Conservation (phyloP, 2,113 vertebrate genomes). For the Litocranius walleri region DNA sequence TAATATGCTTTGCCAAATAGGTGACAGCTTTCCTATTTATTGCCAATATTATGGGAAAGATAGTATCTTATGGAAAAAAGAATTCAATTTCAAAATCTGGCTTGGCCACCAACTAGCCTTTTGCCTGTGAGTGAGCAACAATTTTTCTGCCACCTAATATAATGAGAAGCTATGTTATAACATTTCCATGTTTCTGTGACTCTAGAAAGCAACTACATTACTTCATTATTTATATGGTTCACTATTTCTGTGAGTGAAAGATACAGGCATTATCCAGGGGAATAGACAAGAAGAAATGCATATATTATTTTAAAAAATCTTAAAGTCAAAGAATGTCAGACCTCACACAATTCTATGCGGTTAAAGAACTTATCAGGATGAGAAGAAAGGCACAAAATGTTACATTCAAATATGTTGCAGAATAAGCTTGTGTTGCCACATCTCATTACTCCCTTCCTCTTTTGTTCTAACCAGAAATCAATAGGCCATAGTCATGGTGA, state of each 20-base stretch:
- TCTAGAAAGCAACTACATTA: background rate
- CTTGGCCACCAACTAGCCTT: background rate
- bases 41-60: background rate
- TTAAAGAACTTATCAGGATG: background rate
- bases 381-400: background rate
- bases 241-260: background rate
- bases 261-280: background rate
- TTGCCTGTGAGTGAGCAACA: background rate
- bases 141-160: background rate
- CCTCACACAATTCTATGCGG: background rate
- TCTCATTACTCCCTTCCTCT: background rate
- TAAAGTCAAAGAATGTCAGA: background rate
- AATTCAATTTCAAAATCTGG: background rate
- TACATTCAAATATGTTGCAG: background rate
- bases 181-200: background rate
- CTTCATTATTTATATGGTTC: background rate
- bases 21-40: background rate
- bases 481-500: background rate
- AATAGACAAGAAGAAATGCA: background rate
- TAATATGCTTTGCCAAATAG: background rate
- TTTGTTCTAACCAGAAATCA: background rate
- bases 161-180: background rate
- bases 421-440: background rate
- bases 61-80: background rate
- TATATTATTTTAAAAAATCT: background rate